Conservation (phyloP, 2,888 invertebrate species). For the Drosophila heteroneura region DNA sequence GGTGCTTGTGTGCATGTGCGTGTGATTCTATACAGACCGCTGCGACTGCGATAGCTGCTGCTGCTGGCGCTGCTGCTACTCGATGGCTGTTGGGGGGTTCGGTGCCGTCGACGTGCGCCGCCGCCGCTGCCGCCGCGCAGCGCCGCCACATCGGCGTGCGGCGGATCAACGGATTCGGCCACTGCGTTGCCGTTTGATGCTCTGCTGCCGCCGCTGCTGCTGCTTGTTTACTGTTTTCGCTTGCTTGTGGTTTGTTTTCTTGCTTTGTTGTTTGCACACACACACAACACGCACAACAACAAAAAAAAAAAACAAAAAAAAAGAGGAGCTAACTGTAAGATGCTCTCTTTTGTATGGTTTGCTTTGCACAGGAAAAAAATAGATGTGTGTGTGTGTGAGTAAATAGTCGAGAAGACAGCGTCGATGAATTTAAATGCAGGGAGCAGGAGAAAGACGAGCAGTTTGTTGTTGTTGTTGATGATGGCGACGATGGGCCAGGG, state of each 20-base stretch:
- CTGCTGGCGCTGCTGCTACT: slow-evolving; percentile 65
- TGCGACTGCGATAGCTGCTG: slow-evolving; percentile 71
- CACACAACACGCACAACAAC: slow-evolving; percentile 17
- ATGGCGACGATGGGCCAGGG: background rate
- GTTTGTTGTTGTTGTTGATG: background rate
- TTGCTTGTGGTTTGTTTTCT: background rate
- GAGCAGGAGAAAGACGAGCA: background rate
- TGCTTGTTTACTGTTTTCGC: slow-evolving; percentile 1
- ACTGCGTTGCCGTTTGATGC: slow-evolving; percentile 58
- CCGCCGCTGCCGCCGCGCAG: slow-evolving; percentile 54
- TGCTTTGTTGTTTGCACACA: slow-evolving; percentile 3
- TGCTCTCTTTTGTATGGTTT: background rate
- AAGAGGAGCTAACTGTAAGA: background rate
- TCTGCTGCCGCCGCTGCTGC: slow-evolving; percentile 18
- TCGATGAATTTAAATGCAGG: background rate
- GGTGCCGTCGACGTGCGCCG: slow-evolving; percentile 55
- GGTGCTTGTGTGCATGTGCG: background rate
- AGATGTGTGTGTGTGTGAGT: background rate
- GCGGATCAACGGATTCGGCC: slow-evolving; percentile 67
- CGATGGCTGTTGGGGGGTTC: slow-evolving; percentile 13
- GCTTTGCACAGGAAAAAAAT: background rate
- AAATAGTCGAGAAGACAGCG: background rate
- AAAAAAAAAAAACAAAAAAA: slow-evolving; percentile 4
- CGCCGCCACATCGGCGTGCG: slow-evolving; percentile 56
- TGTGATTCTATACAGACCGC: slow-evolving; percentile 46